These are phyloP conservation scores for Drosophila albomicans DNA, from an alignment of 1,140 invertebrate species.

Conservation along the genomic window DNA sequence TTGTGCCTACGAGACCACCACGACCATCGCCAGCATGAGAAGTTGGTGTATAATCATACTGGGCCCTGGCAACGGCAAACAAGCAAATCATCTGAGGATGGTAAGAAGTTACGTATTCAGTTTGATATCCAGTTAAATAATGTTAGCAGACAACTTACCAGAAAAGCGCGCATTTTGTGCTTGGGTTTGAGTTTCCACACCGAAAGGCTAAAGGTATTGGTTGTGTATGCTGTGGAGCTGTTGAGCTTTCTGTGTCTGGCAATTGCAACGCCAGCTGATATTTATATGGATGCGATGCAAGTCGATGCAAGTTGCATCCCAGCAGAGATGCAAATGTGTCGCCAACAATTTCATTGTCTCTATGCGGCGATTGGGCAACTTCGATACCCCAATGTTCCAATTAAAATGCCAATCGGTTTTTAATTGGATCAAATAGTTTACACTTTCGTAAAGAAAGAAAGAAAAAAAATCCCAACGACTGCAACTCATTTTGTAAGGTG, in stretches of 20 bases:
- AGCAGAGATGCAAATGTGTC: slow-evolving; percentile 33
- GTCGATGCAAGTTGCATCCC: slow-evolving; percentile 6
- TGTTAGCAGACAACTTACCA: slow-evolving; percentile 53
- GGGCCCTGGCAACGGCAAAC: slow-evolving; percentile 56
- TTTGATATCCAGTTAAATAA: background rate
- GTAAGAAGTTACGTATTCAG: background rate
- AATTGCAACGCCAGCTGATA: slow-evolving; percentile 44
- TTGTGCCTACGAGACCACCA: slow-evolving; percentile 41
- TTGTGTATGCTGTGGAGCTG: slow-evolving; percentile 53
- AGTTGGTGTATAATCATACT: slow-evolving; percentile 65
- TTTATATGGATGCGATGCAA: slow-evolving; percentile 58
- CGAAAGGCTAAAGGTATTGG: slow-evolving; percentile 36
- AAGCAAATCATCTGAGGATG: slow-evolving; percentile 59
- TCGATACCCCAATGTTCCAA: slow-evolving; percentile 44
- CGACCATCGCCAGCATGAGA: slow-evolving; percentile 46
- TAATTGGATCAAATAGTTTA: slow-evolving; percentile 64
- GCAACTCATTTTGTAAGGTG: slow-evolving; percentile 37
- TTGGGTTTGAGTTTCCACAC: slow-evolving; percentile 44
- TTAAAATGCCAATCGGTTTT: slow-evolving; percentile 52
- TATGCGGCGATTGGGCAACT: slow-evolving; percentile 40
- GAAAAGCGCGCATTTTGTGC: slow-evolving; percentile 69
- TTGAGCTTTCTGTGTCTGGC: slow-evolving; percentile 58
- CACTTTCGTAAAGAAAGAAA: slow-evolving; percentile 25
- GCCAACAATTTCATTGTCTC: slow-evolving; percentile 26
- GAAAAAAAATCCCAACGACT: slow-evolving; percentile 4